These are phyloP conservation scores for Idaea straminata DNA, from an alignment of 2,888 invertebrate genomes.

Conservation along the genomic window DNA sequence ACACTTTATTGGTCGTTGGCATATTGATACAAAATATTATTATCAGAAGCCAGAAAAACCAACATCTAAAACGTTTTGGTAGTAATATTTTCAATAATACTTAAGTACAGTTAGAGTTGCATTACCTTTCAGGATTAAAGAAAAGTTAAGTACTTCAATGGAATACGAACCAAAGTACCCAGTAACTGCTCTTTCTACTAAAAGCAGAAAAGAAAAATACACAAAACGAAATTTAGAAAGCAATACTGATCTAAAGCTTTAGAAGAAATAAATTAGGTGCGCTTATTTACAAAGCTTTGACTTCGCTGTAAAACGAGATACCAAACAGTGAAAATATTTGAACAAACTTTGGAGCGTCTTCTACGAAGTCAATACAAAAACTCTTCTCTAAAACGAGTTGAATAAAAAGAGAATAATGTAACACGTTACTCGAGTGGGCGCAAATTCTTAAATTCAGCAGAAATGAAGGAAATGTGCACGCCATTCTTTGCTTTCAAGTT, in stretches of 20 bases:
- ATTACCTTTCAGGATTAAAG: not conserved
- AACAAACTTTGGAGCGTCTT: constrained; percentile 30
- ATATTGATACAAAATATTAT: not conserved
- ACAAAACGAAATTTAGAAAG: constrained; percentile 7
- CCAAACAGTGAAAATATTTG: constrained; percentile 29
- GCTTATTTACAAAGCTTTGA: constrained; percentile 31
- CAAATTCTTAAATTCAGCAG: constrained; percentile 67
- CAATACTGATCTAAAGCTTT: constrained; percentile 19
- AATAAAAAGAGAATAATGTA: constrained; percentile 58
- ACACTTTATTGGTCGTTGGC: constrained; percentile 18
- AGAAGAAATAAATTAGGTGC: constrained; percentile 22
- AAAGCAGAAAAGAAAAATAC: constrained; percentile 15
- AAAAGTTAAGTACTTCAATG: not conserved
- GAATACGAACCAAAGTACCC: not conserved
- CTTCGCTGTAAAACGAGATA: constrained; percentile 27
- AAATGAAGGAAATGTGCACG: constrained; percentile 73
- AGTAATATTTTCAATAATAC: not conserved
- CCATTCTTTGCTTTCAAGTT: constrained; percentile 75
- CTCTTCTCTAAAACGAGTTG: constrained; percentile 36
- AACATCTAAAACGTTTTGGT: not conserved
- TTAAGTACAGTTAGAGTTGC: constrained; percentile 6
- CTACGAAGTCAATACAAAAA: constrained; percentile 35
- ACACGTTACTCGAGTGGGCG: constrained; percentile 48
- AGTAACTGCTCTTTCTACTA: constrained; percentile 6
- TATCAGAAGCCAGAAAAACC: not conserved